These are phyloP conservation scores for Poeciliopsis prolifica DNA, from an alignment of 2,113 vertebrate genomes.

Conservation along the genomic window DNA sequence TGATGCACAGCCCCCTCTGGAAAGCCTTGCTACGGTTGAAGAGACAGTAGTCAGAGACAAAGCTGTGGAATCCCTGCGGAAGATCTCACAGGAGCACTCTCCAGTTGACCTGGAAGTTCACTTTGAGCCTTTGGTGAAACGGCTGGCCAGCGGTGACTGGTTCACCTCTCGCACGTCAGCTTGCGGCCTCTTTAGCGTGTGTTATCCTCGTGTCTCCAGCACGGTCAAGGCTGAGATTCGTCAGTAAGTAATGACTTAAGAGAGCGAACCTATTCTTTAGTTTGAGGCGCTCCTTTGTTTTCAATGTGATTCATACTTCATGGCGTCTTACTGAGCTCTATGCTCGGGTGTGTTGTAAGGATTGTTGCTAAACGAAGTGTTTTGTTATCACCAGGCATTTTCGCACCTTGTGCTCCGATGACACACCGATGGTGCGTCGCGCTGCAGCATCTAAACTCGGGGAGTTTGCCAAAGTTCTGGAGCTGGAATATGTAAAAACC, in stretches of 20 bases:
- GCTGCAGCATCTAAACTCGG: constrained; percentile 91
- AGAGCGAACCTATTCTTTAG: neutral
- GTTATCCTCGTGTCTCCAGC: constrained; percentile 88
- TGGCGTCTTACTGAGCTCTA: neutral
- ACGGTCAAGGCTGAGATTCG: constrained; percentile 89
- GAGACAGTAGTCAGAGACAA: constrained; percentile 91
- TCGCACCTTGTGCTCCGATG: constrained; percentile 89
- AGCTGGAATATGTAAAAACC: constrained; percentile 90
- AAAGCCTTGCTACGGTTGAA: constrained; percentile 91
- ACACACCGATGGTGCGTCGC: constrained; percentile 92
- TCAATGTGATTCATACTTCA: neutral
- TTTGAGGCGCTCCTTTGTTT: neutral
- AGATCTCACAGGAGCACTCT: constrained; percentile 91
- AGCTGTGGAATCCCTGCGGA: constrained; percentile 90
- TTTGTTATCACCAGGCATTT: constrained; percentile 80
- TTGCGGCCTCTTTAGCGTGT: constrained; percentile 90
- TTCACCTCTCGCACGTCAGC: constrained; percentile 93
- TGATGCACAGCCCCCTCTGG: constrained; percentile 84
- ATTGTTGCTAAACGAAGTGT: neutral
- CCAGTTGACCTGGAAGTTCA: constrained; percentile 89
- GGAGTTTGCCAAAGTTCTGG: constrained; percentile 92
- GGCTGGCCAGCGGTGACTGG: constrained; percentile 91
- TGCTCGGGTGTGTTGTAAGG: neutral
- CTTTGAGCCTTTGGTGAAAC: constrained; percentile 92
- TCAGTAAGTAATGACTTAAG: constrained; percentile 81